Evolutionary conservation across 2,797 vertebrate genomes (phyloP), one percentile per base, ranked within the genome.

Genomic region (Poecile montanus): DNA sequence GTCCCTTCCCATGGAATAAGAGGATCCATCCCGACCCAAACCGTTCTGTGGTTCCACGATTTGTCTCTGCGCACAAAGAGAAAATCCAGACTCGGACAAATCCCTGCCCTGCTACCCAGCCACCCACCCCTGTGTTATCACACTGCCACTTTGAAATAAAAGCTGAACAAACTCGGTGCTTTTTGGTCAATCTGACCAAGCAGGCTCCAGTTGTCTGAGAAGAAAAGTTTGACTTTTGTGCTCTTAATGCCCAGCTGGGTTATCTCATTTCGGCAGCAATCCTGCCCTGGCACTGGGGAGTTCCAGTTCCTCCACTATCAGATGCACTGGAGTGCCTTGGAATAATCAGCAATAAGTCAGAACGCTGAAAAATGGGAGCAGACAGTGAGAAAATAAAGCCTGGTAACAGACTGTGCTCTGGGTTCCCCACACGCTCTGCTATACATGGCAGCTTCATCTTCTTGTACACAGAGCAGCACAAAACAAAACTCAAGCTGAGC

Each of bases 351-450:
- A 62, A 1, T 47, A 93, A 91, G 82, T 65, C 87, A 60, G 85
- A 91, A 32, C 54, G 4, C 1, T 67, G 81, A 44, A 65, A 91
- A 89, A 71, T 84, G 72, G 82, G 81, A 91, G 78, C 90, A 93
- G 79, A 68, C 72, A 78, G 90, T 48, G 76, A 91, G 85, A 92
- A 94, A 95, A 89, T 80, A 65, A 89, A 94, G 76, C 30, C 13
- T 32, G 75, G 30, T 89, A 85, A 70, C 89, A 95, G 87, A 30
- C 89, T 81, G 77, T 63, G 89, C 73, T 73, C 66, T 29, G 88
- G 91, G n/a, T 50, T 94, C 85, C 79, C 70, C 85, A 36, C 79
- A 73, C 3, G 1, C 66, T 58, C 82, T 42, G 70, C 87, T 80
- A 3, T 82, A 22, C 34, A 2, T 0, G 4, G 82, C 92, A 88